Conservation (phyloP, 2,888 invertebrate species). For the Scaptomyza tumidula region DNA sequence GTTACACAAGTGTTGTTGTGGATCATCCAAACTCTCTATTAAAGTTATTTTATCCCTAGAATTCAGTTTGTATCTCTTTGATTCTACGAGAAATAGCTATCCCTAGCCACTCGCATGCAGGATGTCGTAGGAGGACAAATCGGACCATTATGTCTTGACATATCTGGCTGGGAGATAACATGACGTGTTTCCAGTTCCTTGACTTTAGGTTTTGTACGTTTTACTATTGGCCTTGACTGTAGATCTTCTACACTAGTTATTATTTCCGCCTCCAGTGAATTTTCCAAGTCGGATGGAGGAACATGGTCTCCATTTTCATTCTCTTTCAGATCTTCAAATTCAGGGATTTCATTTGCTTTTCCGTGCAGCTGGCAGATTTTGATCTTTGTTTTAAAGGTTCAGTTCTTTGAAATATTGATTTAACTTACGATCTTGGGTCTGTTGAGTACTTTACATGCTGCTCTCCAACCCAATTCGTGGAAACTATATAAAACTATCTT, state of each 20-base stretch:
- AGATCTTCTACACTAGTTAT: background rate
- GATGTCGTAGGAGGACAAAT: constrained; percentile 79
- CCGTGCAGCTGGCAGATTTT: constrained; percentile 13
- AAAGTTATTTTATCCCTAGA: constrained; percentile 49
- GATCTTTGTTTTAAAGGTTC: background rate
- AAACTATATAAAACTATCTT: constrained; percentile 48
- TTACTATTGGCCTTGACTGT: constrained; percentile 9
- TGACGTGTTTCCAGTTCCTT: background rate
- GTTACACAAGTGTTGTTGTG: constrained; percentile 38
- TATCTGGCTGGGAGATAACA: constrained; percentile 22
- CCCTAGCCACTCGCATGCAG: constrained; percentile 76
- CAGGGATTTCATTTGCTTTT: background rate
- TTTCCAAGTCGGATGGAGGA: background rate
- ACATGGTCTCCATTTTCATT: background rate
- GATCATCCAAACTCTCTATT: constrained; percentile 51
- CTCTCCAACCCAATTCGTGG: constrained; percentile 45
- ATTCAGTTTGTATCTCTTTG: constrained; percentile 8
- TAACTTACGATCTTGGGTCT: constrained; percentile 50
- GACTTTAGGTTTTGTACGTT: background rate
- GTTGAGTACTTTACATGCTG: constrained; percentile 28
- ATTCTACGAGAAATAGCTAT: constrained; percentile 82
- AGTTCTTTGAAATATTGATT: no score
- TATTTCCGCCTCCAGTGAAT: background rate
- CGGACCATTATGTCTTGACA: constrained; percentile 38
- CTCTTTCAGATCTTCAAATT: background rate